Evolutionary conservation across 1,140 invertebrate genomes (phyloP), one percentile per base, ranked within the genome.

Genomic region (Hypothenemus hampei): DNA sequence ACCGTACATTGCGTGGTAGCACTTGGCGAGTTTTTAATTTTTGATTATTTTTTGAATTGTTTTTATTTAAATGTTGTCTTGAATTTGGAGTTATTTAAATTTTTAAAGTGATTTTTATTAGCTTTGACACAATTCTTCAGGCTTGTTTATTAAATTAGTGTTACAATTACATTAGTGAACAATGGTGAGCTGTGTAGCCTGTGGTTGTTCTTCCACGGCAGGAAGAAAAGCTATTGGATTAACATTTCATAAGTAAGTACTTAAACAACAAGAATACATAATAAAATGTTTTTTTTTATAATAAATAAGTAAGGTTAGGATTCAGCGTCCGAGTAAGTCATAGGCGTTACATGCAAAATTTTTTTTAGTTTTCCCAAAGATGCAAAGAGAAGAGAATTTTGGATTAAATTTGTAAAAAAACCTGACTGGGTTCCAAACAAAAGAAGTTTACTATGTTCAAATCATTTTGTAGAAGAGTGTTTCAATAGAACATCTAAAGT

Each of bases 381-480:
- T n/a, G n/a, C 16, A 45, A 24, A 23, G 6, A 22, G 24, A 26
- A n/a, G 26, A 22, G 6, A 13, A 31, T 3, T 4, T 18, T n/a
- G n/a, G n/a, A n/a, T n/a, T n/a, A n/a, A n/a, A n/a, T n/a, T n/a
- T n/a, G n/a, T n/a, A n/a, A n/a, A n/a, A n/a, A n/a, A n/a, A n/a
- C n/a, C n/a, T n/a, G n/a, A n/a, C n/a, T n/a, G n/a, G n/a, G n/a
- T n/a, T 6, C 44, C 15, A 3, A 29, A 3, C 29, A 13, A 16
- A 3, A 26, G 15, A 6, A 22, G 24, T 47, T 10, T 47, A n/a
- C 20, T 47, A n/a, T 47, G 44, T 21, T 47, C 44, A 7, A 10
- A 31, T 22, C 44, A 47, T 31, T 47, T 47, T 47, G 16, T 26
- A 16, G 16, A 19, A 1, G 24, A 47, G 19, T 47, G 44, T n/a